phyloP scores from a whole-genome alignment of 2,113 vertebrate genomes.

The Lichenostomus cassidix region DNA sequence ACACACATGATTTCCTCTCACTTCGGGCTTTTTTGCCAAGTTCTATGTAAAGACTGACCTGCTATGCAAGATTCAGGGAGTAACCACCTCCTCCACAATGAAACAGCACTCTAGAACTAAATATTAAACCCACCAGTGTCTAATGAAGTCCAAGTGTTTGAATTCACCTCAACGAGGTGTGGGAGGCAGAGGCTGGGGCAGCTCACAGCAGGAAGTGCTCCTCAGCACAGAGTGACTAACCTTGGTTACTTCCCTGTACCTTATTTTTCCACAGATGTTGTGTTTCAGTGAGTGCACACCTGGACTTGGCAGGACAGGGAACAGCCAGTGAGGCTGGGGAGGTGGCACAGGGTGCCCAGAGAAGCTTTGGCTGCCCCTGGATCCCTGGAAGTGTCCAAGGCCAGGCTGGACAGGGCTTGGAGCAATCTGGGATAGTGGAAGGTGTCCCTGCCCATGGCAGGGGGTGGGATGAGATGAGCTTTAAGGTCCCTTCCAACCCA shows the following conservation, averaged over 20 bases:
- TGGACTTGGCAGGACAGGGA: background rate
- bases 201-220: background rate
- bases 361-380: background rate
- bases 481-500: background rate
- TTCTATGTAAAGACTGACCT: background rate
- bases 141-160: background rate
- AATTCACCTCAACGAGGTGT: background rate
- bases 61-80: background rate
- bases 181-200: background rate
- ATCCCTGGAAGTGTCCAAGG: background rate
- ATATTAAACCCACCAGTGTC: background rate
- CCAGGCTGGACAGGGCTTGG: background rate
- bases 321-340: background rate
- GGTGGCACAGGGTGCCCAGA: background rate
- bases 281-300: background rate
- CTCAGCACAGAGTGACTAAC: background rate
- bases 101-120: background rate
- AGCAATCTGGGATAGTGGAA: background rate
- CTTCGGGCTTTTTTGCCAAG: background rate
- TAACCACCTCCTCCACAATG: background rate
- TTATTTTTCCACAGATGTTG: background rate
- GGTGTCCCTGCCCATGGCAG: background rate
- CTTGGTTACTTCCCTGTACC: background rate
- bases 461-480: fast-evolving
- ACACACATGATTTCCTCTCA: background rate